Evolutionary conservation across 1,140 invertebrate genomes (phyloP), one percentile per base, ranked within the genome.

Genomic region (Ceratoteleas bidentatus): DNA sequence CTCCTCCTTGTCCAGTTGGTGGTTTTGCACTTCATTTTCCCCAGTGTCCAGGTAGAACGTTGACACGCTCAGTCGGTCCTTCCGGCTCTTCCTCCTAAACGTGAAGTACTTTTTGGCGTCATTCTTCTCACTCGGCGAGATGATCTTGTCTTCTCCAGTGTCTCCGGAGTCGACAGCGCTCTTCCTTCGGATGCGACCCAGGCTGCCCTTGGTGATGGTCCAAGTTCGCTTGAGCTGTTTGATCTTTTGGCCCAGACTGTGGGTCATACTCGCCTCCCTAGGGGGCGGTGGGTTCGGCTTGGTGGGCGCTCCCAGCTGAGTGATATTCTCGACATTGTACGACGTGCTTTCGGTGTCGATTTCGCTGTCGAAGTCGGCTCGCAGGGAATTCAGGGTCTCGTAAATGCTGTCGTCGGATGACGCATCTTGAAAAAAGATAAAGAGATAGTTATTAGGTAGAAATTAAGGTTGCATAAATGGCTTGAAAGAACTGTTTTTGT

Each of bases 161-260:
- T 47, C 34, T 6, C 43, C 61, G 9, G 50, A 43, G 2, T 83
- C 82, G n/a, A 58, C 66, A 3, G 84, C 85, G 0, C 87, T 86
- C 60, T 87, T 87, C 32, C 87, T 80, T 2, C 89, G 66, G 24
- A 91, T 91, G 0, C 88, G 84, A 6, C 88, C 88, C 0, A 91
- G 69, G 11, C 89, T 91, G 4, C 88, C 90, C 68, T 91, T 91
- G 14, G 90, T 91, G 33, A 91, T 89, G 62, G 88, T 91, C 89
- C 89, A 91, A 0, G 88, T 91, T 50, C 89, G 82, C 13, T 88
- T 78, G 0, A 91, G 61, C 72, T 91, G 89, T 47, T 90, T 90
- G 69, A 91, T 89, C 15, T 85, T 84, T 32, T 84, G 85, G 0
- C 88, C 88, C 2, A 91, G 61, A 13, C 84, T 89, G 15, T 90